These are phyloP conservation scores for Sterna hirundo DNA, from an alignment of 2,113 vertebrate species.

Conservation along the genomic window DNA sequence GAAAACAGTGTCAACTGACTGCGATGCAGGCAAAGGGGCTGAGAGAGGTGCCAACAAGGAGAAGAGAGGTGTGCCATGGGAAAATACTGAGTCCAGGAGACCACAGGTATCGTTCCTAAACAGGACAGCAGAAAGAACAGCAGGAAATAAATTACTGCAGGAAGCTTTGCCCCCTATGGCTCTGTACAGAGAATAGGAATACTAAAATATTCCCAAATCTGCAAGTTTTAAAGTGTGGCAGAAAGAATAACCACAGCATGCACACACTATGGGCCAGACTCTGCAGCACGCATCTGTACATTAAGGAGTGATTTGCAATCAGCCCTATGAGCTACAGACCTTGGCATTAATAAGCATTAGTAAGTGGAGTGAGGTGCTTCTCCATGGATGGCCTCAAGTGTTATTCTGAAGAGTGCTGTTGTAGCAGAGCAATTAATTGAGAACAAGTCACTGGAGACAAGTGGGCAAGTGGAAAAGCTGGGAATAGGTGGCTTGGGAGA, in stretches of 20 bases:
- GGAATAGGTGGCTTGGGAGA: background rate
- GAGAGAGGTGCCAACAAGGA: background rate
- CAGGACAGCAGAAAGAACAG: background rate
- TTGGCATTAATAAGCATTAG: background rate
- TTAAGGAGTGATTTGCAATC: background rate
- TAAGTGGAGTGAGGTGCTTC: background rate
- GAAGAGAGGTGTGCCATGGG: background rate
- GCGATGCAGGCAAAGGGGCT: too few species aligned
- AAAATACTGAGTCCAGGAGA: background rate
- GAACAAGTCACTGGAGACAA: background rate
- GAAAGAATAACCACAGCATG: background rate
- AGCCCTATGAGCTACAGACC: fast-evolving
- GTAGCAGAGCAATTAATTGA: background rate
- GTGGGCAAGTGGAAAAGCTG: background rate
- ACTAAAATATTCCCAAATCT: background rate
- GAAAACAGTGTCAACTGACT: background rate
- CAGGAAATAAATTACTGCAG: background rate
- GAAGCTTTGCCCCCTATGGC: background rate
- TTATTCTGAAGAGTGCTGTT: background rate
- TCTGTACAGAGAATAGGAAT: background rate
- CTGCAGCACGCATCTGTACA: background rate
- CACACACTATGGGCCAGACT: background rate
- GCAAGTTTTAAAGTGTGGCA: background rate
- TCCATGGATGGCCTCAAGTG: background rate
- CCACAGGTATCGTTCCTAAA: background rate